A percentile compares a stretch with the other conserved stretches of the same genome.
These are phyloP conservation scores for Ormyrus nitidulus DNA, from an alignment of 2,888 invertebrate genomes.

Conservation along the genomic window DNA sequence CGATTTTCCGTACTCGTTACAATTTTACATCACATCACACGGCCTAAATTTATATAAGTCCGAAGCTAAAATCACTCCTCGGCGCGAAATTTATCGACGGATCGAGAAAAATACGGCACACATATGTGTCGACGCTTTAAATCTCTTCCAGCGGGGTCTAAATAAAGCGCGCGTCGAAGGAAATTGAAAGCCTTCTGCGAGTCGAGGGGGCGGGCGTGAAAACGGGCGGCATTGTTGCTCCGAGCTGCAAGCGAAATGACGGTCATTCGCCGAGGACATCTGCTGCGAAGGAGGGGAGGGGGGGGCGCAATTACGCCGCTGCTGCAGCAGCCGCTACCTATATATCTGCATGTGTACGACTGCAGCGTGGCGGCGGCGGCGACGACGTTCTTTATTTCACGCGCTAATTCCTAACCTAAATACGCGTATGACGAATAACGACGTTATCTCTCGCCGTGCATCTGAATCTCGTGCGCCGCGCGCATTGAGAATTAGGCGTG, in stretches of 20 bases:
- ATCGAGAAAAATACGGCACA: neutral
- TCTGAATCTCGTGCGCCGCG: neutral
- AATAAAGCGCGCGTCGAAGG: slow-evolving; percentile 8
- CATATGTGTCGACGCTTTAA: neutral
- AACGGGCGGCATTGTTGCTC: slow-evolving; percentile 11
- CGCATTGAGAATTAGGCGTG: too few species aligned
- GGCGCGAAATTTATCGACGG: neutral
- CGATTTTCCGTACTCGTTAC: too few species aligned
- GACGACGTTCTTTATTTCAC: slow-evolving; percentile 49
- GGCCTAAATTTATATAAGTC: too few species aligned
- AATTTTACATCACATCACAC: too few species aligned
- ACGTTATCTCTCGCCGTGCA: slow-evolving; percentile 7
- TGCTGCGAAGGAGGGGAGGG: neutral
- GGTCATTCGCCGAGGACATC: slow-evolving; percentile 35
- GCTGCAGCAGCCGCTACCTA: neutral
- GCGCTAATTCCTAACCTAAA: slow-evolving; percentile 53
- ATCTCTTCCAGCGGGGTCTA: neutral
- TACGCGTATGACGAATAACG: slow-evolving; percentile 15
- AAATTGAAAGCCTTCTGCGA: slow-evolving; percentile 26
- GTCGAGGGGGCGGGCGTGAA: slow-evolving; percentile 20
- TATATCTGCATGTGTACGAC: too few species aligned
- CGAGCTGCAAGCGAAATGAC: slow-evolving; percentile 19
- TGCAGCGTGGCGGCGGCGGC: neutral
- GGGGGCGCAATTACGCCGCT: slow-evolving; percentile 8
- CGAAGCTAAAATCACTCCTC: neutral